Percentiles rank a stretch among this genome's conserved stretches.
Evolutionary conservation across 1,140 invertebrate species (phyloP).

Genomic region (Dryas iulia): DNA sequence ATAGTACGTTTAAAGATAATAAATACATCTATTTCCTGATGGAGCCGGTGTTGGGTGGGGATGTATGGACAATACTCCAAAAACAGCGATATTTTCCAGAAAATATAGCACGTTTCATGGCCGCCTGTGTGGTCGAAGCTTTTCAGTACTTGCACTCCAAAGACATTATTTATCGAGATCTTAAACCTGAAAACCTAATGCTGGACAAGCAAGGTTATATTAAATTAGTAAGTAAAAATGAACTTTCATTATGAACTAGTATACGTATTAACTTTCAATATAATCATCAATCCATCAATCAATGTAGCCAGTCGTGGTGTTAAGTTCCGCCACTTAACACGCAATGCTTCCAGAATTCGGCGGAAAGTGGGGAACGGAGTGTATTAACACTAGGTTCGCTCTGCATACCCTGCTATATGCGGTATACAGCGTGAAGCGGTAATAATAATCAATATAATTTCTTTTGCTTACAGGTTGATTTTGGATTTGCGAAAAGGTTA

Average conservation of each 20-base stretch:
- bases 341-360: too few relatives aligned
- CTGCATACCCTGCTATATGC: too few relatives aligned
- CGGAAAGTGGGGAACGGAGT: too few relatives aligned
- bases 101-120: conserved; percentile 91
- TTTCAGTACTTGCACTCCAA: conserved; percentile 93
- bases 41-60: conserved; percentile 97
- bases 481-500: conserved; percentile 97
- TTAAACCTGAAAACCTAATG: conserved; percentile 97
- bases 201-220: conserved; percentile 93
- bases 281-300: too few relatives aligned
- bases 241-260: too few relatives aligned
- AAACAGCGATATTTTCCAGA: conserved; percentile 92
- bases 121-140: conserved; percentile 95
- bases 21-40: conserved; percentile 98
- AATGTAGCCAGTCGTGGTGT: too few relatives aligned
- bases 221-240: conserved; percentile 87
- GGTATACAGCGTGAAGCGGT: too few relatives aligned
- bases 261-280: too few relatives aligned
- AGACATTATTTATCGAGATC: conserved; percentile 95
- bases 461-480: conserved; percentile 86
- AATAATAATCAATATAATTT: too few relatives aligned
- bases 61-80: conserved; percentile 96
- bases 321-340: too few relatives aligned
- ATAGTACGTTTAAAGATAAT: conserved; percentile 95
- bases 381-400: too few relatives aligned